Base-by-base conservation (phyloP, 2,797 vertebrate genomes). In the Heterohyrax brucei region DNA sequence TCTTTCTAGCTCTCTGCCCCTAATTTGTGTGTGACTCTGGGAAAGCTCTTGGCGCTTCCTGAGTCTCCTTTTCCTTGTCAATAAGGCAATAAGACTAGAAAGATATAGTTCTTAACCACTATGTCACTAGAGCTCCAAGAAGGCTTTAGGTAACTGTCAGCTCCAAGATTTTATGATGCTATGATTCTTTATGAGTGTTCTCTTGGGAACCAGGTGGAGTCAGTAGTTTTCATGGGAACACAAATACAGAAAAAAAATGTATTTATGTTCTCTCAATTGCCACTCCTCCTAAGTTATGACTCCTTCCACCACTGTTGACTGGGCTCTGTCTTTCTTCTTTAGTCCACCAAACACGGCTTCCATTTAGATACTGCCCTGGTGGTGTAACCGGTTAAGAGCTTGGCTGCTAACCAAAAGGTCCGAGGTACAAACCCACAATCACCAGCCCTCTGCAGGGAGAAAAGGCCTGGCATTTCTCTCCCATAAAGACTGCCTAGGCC, bases 181-280 rank as follows among this genome's bases (percentile, higher is more conserved):
- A 48, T 72, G 50, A 77, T 90, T 87, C 62, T 73, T 78, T 80
- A 26, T 28, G 30, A 80, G 12, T 73, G 6, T n/a, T 78, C 46
- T 95, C 59, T 75, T 77, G 30, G 93, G 76, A 76, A 89, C 26
- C 53, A 53, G 70, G 44, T 64, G 70, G 14, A 91, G 85, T 64
- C 72, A 39, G 4, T 50, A 94, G 79, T 87, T 92, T 89, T 53
- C 26, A 64, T 26, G 62, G 3, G 70, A 16, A 78, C 44, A 77
- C 1, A 66, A 44, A 10, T 61, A 78, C 13, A 91, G 62, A 48
- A 89, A 93, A 93, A 39, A 70, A 50, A 75, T 44, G 33, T 6
- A 24, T 48, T 76, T 5, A 12, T 70, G 12, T 53, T 89, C 73
- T 22, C 59, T 72, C n/a, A 66, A 8, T 75, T 24, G 26, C 10